Evolutionary conservation across 2,888 invertebrate species (phyloP).

Genomic region (Sicus ferrugineus): DNA sequence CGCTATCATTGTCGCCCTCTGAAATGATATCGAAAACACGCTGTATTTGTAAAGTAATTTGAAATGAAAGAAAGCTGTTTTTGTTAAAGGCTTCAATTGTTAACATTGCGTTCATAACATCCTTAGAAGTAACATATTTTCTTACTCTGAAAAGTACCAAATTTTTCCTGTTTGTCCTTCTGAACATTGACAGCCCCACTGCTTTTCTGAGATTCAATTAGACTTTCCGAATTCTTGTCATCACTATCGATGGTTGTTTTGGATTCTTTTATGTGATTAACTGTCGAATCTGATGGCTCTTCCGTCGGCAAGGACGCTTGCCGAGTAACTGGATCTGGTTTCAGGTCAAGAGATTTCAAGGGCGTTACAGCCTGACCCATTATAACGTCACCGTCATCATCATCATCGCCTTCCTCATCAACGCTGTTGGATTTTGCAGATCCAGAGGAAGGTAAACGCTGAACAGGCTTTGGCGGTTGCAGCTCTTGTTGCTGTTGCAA

Average conservation of each 20-base stretch:
- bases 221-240: constrained; percentile 17
- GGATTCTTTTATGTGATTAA: constrained; percentile 37
- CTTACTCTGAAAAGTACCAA: not conserved
- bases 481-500: constrained; percentile 47
- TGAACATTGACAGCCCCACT: not conserved
- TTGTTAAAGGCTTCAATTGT: constrained; percentile 41
- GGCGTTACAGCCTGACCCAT: constrained; percentile 63
- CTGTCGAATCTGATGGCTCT: constrained; percentile 41
- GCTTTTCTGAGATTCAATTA: constrained; percentile 31
- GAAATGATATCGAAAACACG: constrained; percentile 60
- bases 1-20: constrained; percentile 87
- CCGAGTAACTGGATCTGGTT: constrained; percentile 53
- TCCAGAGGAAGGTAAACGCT: constrained; percentile 44
- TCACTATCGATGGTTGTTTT: not conserved
- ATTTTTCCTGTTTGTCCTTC: not conserved
- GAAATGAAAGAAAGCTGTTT: not conserved
- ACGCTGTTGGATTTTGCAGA: constrained; percentile 47
- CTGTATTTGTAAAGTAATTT: not conserved
- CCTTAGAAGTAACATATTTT: constrained; percentile 42
- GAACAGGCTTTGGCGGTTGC: constrained; percentile 43
- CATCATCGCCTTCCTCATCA: constrained; percentile 62
- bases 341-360: constrained; percentile 48
- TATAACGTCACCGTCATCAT: constrained; percentile 63
- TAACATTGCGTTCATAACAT: constrained; percentile 13
- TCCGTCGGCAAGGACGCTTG: constrained; percentile 46